Base-by-base conservation (phyloP, 2,797 vertebrate genomes). In the Xiphophorus birchmanni region DNA sequence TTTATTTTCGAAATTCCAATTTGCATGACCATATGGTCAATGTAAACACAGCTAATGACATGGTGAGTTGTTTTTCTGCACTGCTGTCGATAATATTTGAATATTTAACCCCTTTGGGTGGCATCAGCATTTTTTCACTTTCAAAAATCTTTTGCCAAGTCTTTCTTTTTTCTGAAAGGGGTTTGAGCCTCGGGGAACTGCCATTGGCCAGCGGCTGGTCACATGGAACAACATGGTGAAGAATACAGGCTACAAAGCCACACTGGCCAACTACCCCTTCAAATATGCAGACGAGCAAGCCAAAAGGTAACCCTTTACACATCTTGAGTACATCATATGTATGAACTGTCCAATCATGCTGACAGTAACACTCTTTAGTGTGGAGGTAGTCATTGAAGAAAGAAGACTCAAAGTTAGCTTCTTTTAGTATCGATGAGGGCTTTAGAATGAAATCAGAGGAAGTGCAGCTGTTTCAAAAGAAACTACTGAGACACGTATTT, bases 181-280 rank as follows among this genome's bases (percentile, higher is more conserved):
- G 74, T 99, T 99, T 87, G 99, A 99, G 91, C 99, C 99, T n/a
- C 95, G 99, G 87, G 98, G 98, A 77, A 99, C 99, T 0, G 96
- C 97, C 32, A 99, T 99, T 87, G 98, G 99, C 78, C 98, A 99
- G 93, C 96, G 97, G 21, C 90, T 99, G 92, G 97, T 99, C 87
- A 99, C 99, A 0, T 99, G 98, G 99, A 98, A 98, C 93, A 99
- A 99, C 82, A 99, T 99, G 98, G 96, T 99, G 95, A 98, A 99
- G 94, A 99, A 99, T 84, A 99, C 99, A 0, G 98, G 98, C 8
- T 99, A 99, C 95, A 99, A 98, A 95, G 98, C 99, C 76, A 99
- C 98, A 0, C 94, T 99, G 89, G 98, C 98, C 73, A 99, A 99
- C 92, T 99, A 99, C 80, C 98, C 99, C 77, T 99, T 98, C 92